Conservation (phyloP, 2,113 vertebrate genomes). For the Candoia aspera region DNA sequence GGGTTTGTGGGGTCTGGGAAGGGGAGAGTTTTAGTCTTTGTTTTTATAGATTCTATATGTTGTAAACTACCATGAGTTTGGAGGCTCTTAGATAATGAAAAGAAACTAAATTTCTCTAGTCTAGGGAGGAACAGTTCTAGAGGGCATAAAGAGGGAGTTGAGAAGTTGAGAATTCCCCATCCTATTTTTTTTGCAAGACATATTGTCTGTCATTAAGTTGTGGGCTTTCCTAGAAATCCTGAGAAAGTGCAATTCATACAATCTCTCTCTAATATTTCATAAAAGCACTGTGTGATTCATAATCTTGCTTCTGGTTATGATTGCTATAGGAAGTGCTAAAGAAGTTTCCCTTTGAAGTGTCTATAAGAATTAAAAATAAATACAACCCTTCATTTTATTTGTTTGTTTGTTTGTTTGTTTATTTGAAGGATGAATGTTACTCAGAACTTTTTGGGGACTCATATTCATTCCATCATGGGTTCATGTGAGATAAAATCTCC, state of each 20-base stretch:
- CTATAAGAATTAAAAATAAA: background rate
- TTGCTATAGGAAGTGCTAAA: background rate
- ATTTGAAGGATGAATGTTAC: background rate
- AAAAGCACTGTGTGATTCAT: background rate
- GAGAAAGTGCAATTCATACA: background rate
- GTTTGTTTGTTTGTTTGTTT: background rate
- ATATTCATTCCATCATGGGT: background rate
- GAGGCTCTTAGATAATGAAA: background rate
- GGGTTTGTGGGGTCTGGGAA: background rate
- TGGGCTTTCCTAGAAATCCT: background rate
- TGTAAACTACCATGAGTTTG: background rate
- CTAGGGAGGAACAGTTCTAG: background rate
- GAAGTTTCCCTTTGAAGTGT: background rate
- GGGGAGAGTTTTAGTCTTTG: background rate
- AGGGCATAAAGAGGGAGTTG: background rate
- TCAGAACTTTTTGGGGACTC: background rate
- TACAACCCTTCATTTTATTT: background rate
- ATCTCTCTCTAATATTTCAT: background rate
- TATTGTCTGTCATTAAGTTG: background rate
- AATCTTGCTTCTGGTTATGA: background rate
- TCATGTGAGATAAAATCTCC: background rate
- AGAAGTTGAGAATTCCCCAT: background rate
- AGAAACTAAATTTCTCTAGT: background rate
- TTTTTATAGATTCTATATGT: background rate
- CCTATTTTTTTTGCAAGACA: background rate